Conservation (phyloP, 2,797 vertebrate genomes). For the Nyctibius grandis region DNA sequence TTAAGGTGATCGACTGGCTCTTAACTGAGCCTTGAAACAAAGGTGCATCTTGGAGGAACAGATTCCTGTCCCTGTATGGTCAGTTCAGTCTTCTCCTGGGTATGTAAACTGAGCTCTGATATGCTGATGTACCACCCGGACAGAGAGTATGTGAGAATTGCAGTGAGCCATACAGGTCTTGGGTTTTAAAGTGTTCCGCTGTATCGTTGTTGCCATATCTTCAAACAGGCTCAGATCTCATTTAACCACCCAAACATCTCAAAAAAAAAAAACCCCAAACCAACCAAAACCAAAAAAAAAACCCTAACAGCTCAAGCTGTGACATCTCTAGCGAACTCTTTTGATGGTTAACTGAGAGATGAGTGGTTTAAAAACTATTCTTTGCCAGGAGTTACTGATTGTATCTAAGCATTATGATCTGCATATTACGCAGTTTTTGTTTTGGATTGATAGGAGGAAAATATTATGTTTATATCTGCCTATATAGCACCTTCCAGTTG, state of each 20-base stretch:
- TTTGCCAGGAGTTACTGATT: background rate
- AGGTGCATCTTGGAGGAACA: background rate
- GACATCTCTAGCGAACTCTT: conserved; percentile 32
- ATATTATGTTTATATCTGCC: background rate
- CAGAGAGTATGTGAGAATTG: background rate
- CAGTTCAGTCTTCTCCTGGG: background rate
- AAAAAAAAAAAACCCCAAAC: no score
- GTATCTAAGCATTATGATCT: background rate
- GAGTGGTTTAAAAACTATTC: background rate
- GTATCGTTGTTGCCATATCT: background rate
- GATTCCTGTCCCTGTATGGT: conserved; percentile 23
- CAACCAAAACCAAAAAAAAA: no score
- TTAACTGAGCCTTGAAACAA: background rate
- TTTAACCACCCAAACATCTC: background rate
- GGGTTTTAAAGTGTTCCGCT: background rate
- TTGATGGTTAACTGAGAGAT: background rate
- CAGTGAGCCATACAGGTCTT: background rate
- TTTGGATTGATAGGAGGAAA: background rate
- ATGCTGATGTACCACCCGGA: background rate
- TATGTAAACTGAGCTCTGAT: background rate
- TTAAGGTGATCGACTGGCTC: background rate
- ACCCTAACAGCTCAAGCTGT: background rate
- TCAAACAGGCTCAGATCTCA: background rate
- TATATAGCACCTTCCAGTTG: background rate
- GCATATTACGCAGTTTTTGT: background rate